These are phyloP conservation scores for Sylvicapra grimmia DNA, from an alignment of 2,113 vertebrate genomes.

Conservation along the genomic window DNA sequence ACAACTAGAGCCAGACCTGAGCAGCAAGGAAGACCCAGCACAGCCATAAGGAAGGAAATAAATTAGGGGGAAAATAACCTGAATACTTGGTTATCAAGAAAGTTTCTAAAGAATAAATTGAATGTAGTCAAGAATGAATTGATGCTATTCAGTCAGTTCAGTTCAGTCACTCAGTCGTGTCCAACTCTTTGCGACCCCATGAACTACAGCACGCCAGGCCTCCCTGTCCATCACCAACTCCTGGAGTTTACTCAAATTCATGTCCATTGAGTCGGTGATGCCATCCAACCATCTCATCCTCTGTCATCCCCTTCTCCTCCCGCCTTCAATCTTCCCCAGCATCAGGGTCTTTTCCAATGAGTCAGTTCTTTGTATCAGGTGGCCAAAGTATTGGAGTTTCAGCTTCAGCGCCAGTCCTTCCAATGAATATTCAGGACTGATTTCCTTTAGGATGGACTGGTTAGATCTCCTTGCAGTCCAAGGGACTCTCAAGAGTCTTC, in stretches of 20 bases:
- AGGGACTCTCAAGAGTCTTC: background rate
- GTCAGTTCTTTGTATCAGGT: background rate
- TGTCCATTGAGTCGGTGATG: background rate
- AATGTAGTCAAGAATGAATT: slow-evolving; percentile 26
- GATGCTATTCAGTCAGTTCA: background rate
- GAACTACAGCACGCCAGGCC: background rate
- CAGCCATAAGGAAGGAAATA: background rate
- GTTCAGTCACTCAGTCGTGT: background rate
- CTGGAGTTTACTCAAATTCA: background rate
- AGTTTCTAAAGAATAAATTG: slow-evolving; percentile 35
- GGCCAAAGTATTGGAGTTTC: background rate
- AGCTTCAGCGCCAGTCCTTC: background rate
- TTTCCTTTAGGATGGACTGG: background rate
- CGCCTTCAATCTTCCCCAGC: background rate
- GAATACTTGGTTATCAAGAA: background rate
- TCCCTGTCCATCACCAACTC: background rate
- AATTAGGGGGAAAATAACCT: background rate
- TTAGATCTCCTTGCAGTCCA: background rate
- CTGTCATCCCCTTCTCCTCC: background rate
- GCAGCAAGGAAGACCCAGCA: background rate
- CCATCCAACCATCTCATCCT: background rate
- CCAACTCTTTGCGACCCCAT: background rate
- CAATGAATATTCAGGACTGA: background rate
- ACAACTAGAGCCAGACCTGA: background rate
- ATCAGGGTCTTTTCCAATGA: background rate